Percentiles rank a stretch among this genome's conserved stretches.
phyloP scores from a whole-genome alignment of 2,888 invertebrate genomes.

The Xestia sexstrigata region DNA sequence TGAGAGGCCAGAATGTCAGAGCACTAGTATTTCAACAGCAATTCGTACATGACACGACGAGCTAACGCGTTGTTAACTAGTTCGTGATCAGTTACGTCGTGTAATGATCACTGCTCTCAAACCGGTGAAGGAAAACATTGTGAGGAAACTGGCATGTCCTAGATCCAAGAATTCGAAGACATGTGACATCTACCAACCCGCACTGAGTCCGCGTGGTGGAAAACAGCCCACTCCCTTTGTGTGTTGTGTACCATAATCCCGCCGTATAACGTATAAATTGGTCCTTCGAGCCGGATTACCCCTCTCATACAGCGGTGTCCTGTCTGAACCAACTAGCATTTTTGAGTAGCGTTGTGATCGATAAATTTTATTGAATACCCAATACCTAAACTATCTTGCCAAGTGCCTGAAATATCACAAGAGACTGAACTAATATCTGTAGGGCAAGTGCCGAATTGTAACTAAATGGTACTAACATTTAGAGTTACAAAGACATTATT shows the following conservation, averaged over 20 bases:
- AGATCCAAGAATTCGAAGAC: not conserved
- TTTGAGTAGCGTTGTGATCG: not conserved
- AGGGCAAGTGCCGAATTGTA: constrained; percentile 13
- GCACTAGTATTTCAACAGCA: not conserved
- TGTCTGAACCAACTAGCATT: not conserved
- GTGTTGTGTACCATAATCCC: no score
- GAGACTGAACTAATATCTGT: constrained; percentile 49
- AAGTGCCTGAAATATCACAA: constrained; percentile 54
- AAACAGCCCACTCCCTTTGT: not conserved
- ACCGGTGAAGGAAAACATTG: no score
- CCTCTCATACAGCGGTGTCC: not conserved
- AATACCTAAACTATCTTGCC: constrained; percentile 30
- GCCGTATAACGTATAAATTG: no score
- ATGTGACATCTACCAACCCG: not conserved
- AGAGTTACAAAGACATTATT: constrained; percentile 37
- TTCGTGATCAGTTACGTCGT: no score
- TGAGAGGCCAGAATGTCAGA: not conserved
- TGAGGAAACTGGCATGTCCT: no score
- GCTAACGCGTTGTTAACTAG: no score
- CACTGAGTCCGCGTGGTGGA: not conserved
- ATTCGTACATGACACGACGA: not conserved
- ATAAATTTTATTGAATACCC: not conserved
- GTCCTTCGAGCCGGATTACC: no score
- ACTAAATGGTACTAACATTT: constrained; percentile 30
- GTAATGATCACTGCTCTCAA: no score